Evolutionary conservation across 1,140 invertebrate species (phyloP), one percentile per base, ranked within the genome.

Genomic region (Carposina sasakii): DNA sequence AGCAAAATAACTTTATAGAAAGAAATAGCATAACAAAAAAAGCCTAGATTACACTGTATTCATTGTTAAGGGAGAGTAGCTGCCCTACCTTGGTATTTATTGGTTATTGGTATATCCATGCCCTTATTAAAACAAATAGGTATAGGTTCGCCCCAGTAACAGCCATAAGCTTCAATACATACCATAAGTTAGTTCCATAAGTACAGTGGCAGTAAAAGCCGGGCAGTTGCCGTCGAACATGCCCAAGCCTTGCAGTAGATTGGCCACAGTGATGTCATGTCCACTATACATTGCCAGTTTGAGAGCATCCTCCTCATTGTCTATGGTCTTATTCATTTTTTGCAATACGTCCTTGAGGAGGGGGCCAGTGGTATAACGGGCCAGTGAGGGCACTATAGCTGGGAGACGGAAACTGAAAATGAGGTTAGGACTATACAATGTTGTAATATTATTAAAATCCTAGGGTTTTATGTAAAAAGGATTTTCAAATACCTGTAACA

Each of bases 231-330:
- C 82, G 45, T 96, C 88, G 70, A 91, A 97, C 3, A 96, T 58
- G 12, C 89, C 88, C 20, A 97, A 74, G 0, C 91, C 86, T 69
- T 91, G 91, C 3, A 97, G 83, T 21, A 96, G 60, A 60, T 91
- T 92, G 0, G 92, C 91, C 6, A 97, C 71, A 0, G 93, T 96
- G 2, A 91, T 90, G 74, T 97, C 96, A 73, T 97, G 95, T 20
- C 87, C 92, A 64, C 92, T 94, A 62, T 93, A 94, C 17, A 95
- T 86, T 64, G 89, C 89, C 36, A 95, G 52, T 58, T 91, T 93
- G 23, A 89, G 85, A 54, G 88, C 34, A 16, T 39, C 42, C 1
- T 64, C 3, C 47, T 57, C 5, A n/a, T 48, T 60, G 0, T 54
- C 61, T 0, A 81, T 72, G 55, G 89, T 87, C 1, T 75, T 56